Evolutionary conservation across 2,888 invertebrate genomes (phyloP).

Genomic region (Calameuta idolon): DNA sequence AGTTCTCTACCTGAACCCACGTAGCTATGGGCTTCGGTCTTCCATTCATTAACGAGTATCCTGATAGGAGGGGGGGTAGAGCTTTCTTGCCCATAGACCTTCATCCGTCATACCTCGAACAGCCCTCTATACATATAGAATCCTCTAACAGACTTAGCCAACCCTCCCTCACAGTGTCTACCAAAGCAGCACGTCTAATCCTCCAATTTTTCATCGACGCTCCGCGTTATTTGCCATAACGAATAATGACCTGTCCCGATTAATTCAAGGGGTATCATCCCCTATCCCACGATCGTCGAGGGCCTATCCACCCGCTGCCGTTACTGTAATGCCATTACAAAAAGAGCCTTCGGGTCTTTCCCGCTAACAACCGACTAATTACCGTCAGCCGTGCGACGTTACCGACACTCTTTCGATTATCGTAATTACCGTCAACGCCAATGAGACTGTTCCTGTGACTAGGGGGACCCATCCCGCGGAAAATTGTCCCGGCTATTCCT

Average conservation of each 20-base stretch:
- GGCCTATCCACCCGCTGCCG: background rate
- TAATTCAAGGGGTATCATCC: slow-evolving; percentile 7
- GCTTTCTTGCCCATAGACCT: background rate
- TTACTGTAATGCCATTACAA: background rate
- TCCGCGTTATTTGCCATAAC: slow-evolving; percentile 6
- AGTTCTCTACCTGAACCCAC: background rate
- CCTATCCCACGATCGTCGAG: background rate
- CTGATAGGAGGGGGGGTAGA: background rate
- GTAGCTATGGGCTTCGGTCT: background rate
- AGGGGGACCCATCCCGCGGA: background rate
- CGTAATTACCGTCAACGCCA: background rate
- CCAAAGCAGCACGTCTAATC: slow-evolving; percentile 27
- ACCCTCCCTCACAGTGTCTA: slow-evolving; percentile 6
- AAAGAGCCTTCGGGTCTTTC: background rate
- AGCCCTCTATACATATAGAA: background rate
- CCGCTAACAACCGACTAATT: slow-evolving; percentile 7
- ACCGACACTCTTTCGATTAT: slow-evolving; percentile 13
- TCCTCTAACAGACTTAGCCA: background rate
- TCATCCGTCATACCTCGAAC: background rate
- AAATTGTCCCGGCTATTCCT: background rate
- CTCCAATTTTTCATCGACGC: slow-evolving; percentile 32
- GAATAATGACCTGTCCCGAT: background rate
- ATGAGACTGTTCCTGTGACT: background rate
- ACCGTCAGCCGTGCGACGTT: background rate
- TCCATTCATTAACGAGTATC: background rate